These are phyloP conservation scores for Chloebia gouldiae DNA, from an alignment of 2,113 vertebrate species.

Conservation along the genomic window DNA sequence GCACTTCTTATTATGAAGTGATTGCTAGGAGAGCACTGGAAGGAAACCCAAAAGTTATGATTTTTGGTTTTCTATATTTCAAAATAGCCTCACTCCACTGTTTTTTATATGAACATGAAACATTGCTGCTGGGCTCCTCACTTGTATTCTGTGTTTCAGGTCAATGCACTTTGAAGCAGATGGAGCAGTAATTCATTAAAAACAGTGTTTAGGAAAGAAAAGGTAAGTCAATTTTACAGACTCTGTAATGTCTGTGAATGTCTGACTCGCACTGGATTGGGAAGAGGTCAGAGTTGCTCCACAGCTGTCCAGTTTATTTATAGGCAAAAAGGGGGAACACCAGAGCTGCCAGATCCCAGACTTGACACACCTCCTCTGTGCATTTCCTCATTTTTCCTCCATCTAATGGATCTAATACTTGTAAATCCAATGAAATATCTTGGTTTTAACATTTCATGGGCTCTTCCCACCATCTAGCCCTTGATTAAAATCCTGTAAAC, in stretches of 20 bases:
- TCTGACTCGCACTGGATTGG: neutral
- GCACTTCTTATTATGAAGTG: constrained; percentile 12
- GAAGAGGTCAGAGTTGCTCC: neutral
- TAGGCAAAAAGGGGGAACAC: neutral
- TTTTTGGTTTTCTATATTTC: neutral
- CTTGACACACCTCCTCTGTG: neutral
- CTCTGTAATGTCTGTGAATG: neutral
- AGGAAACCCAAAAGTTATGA: neutral
- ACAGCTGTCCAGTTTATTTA: neutral
- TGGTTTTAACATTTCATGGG: neutral
- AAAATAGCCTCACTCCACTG: neutral
- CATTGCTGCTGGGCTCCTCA: constrained; percentile 27
- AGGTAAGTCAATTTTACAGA: constrained; percentile 16
- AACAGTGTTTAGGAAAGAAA: constrained; percentile 41
- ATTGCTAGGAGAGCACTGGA: constrained; percentile 14
- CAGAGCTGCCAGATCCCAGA: neutral
- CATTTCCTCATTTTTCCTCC: neutral
- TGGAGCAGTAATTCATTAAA: constrained; percentile 57
- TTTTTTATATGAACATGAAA: constrained; percentile 10
- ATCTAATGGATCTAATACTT: neutral
- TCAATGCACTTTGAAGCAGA: constrained; percentile 61
- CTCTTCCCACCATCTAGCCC: neutral
- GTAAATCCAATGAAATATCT: neutral
- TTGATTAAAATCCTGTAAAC: neutral
- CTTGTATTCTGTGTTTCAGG: constrained; percentile 31